Evolutionary conservation across 2,888 invertebrate species (phyloP), one percentile per base, ranked within the genome.

Genomic region (Timema podura): DNA sequence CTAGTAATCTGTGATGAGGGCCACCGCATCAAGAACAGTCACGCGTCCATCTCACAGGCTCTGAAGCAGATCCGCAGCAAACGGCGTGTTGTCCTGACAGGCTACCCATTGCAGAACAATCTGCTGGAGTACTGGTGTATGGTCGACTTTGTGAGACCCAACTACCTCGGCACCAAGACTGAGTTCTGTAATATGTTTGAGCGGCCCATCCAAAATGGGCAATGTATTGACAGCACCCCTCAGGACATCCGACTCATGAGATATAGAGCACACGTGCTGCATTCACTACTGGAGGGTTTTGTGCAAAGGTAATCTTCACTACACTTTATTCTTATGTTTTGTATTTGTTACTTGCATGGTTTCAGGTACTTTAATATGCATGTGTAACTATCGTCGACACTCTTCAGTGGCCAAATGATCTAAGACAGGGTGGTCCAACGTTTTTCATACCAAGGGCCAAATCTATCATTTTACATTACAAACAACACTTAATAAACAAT

Each of bases 121-220:
- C 84, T 99, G 16, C 83, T 96, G 70, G 96, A 95, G 79, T 97
- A 97, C 80, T 97, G 96, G 96, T 98, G 98, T 79, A 98, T 98
- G 98, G 97, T 98, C 0, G 98, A 99, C 80, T 99, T 98, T 82
- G 98, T 98, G 0, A 87, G 98, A 44, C 99, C 99, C 0, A 97
- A 96, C 83, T 98, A 96, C 82, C 86, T 99, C 54, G 99, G 98
- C 71, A 94, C 94, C 44, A 95, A 96, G 81, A 94, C 95, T 0
- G 97, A 98, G 81, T 99, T 99, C 81, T 92, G 93, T 78, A 97
- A 98, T 80, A 98, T 98, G 96, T 99, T 99, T 80, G 98, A 98
- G 80, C 85, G 97, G 13, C 99, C 99, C 0, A 99, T 99, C 76
- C 96, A 95, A 82, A 98, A 98, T 80, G 99, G 98, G 0, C 98